Conservation (phyloP, 2,797 vertebrate species). For the Pelochelys cantorii region DNA sequence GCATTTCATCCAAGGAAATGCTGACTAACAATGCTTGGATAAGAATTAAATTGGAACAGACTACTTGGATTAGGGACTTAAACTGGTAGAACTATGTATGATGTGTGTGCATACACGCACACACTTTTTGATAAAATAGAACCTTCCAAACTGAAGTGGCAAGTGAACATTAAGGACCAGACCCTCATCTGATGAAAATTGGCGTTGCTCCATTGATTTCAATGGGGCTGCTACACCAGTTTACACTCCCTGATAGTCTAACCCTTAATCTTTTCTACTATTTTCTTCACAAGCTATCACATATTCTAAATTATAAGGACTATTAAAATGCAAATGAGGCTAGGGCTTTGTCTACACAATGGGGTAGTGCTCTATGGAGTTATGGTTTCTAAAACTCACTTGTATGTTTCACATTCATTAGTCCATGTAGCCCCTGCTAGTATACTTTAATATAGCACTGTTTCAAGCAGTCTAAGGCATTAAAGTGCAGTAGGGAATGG, state of each 20-base stretch:
- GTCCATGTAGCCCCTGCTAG: not conserved
- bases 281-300: not conserved
- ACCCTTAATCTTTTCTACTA: not conserved
- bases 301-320: not conserved
- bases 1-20: constrained; percentile 67
- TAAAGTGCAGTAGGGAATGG: too few relatives aligned
- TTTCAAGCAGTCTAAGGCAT: not conserved
- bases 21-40: constrained; percentile 62
- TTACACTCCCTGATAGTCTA: not conserved
- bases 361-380: not conserved
- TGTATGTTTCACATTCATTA: not conserved
- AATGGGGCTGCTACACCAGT: not conserved
- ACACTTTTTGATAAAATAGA: constrained; percentile 36
- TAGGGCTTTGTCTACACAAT: not conserved
- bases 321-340: constrained; percentile 16
- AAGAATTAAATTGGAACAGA: constrained; percentile 68
- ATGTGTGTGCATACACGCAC: not conserved
- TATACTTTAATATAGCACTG: not conserved
- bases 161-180: not conserved
- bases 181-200: not conserved
- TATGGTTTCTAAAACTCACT: not conserved
- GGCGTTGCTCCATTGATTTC: not conserved
- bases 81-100: constrained; percentile 48
- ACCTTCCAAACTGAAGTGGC: constrained; percentile 24
- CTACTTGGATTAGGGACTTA: constrained; percentile 58